These are phyloP conservation scores for Rhinopomastus cyanomelas DNA, from an alignment of 2,113 vertebrate genomes.

Conservation along the genomic window DNA sequence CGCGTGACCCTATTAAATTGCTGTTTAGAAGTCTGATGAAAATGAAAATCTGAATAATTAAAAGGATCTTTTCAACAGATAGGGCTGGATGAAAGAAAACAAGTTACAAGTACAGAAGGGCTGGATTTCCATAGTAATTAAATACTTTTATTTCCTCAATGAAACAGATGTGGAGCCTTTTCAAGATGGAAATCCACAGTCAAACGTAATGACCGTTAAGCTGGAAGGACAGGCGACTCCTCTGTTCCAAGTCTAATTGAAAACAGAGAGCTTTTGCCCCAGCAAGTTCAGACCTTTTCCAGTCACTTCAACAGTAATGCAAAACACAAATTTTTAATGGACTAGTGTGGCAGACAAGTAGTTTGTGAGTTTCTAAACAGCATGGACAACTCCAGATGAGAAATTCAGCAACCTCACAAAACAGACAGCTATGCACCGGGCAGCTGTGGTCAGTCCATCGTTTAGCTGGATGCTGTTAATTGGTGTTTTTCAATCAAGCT, in stretches of 20 bases:
- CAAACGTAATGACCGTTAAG: background rate
- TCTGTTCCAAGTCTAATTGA: background rate
- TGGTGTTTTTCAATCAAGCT: background rate
- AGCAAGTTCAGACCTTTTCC: background rate
- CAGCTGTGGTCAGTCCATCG: background rate
- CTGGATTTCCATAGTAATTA: background rate
- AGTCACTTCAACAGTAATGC: background rate
- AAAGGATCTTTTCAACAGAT: background rate
- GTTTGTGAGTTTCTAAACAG: background rate
- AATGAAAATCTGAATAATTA: background rate
- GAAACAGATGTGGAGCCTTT: background rate
- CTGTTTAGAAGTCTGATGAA: background rate
- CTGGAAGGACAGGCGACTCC: background rate
- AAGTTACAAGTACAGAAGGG: background rate
- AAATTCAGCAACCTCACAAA: background rate
- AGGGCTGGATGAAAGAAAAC: background rate
- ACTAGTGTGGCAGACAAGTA: background rate
- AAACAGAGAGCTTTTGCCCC: background rate
- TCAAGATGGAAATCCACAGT: background rate
- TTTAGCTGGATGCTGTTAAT: background rate
- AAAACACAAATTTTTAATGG: background rate
- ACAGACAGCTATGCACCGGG: background rate
- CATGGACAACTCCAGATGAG: background rate
- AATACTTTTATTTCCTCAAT: background rate
- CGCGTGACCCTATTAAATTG: background rate